phyloP scores from a whole-genome alignment of 2,888 invertebrate species.

The Agonopterix heracliana region DNA sequence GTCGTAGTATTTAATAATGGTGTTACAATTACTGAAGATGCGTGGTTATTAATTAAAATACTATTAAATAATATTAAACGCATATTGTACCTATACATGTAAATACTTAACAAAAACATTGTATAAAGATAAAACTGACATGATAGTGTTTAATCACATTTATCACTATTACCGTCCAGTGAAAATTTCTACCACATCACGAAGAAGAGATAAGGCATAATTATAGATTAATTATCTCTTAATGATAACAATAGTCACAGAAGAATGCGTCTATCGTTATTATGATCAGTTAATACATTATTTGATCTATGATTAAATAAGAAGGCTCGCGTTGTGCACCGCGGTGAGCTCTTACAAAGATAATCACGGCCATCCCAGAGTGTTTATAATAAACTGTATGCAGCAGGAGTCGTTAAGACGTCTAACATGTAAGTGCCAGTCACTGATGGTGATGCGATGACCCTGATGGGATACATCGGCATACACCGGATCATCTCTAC shows the following conservation, averaged over 20 bases:
- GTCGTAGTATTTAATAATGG: background rate
- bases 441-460: conserved; percentile 12
- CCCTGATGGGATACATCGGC: conserved; percentile 12
- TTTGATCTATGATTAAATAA: conserved; percentile 20
- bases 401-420: conserved; percentile 34
- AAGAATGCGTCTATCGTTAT: conserved; percentile 26
- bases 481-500: background rate
- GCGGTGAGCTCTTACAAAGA: conserved; percentile 7
- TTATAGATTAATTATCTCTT: background rate
- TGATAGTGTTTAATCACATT: too few relatives aligned
- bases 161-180: too few relatives aligned
- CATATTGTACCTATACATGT: too few relatives aligned
- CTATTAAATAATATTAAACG: too few relatives aligned
- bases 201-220: background rate
- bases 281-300: background rate
- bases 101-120: too few relatives aligned
- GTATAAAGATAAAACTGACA: too few relatives aligned
- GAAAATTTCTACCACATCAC: too few relatives aligned
- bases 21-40: conserved; percentile 1
- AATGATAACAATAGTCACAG: conserved; percentile 21
- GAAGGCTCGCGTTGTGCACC: conserved; percentile 19
- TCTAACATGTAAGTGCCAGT: conserved; percentile 33
- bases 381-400: conserved; percentile 36
- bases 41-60: too few relatives aligned
- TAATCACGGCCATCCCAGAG: conserved; percentile 29